These are phyloP conservation scores for Drosophila mercatorum DNA, from an alignment of 2,888 invertebrate species.

Conservation along the genomic window DNA sequence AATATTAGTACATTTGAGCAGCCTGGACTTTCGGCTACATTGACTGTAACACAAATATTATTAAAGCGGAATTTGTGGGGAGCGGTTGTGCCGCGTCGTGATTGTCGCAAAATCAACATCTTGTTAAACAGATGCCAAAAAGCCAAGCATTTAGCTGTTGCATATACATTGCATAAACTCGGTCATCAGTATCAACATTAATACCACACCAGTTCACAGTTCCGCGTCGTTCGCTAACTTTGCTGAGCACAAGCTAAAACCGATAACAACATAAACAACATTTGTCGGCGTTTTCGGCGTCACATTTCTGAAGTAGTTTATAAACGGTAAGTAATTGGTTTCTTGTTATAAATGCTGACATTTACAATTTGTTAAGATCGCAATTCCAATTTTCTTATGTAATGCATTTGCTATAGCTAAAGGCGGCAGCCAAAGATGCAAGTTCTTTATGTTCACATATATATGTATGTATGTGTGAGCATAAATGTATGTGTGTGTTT, in stretches of 20 bases:
- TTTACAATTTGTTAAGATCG: conserved; percentile 12
- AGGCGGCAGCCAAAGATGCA: conserved; percentile 10
- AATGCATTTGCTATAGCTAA: conserved; percentile 30
- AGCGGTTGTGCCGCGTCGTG: conserved; percentile 51
- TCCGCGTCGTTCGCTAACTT: background rate
- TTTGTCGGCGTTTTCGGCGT: conserved; percentile 32
- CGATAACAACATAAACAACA: conserved; percentile 10
- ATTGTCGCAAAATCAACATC: conserved; percentile 24
- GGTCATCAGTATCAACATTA: background rate
- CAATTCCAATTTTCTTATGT: conserved; percentile 38
- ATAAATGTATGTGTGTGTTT: background rate
- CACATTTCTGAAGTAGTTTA: conserved; percentile 25
- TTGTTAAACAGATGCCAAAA: conserved; percentile 13
- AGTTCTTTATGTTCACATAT: background rate
- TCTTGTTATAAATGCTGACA: conserved; percentile 3
- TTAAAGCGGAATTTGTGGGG: conserved; percentile 35
- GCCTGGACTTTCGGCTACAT: conserved; percentile 6
- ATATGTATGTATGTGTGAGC: background rate
- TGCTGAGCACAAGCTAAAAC: background rate
- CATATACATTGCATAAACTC: background rate
- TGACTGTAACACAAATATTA: conserved; percentile 45
- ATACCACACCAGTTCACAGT: background rate
- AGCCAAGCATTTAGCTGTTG: conserved; percentile 4
- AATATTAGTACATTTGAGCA: conserved; percentile 16
- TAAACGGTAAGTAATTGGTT: conserved; percentile 45